Base-by-base conservation (phyloP, 2,888 invertebrate species). In the Lacanobia oleracea region DNA sequence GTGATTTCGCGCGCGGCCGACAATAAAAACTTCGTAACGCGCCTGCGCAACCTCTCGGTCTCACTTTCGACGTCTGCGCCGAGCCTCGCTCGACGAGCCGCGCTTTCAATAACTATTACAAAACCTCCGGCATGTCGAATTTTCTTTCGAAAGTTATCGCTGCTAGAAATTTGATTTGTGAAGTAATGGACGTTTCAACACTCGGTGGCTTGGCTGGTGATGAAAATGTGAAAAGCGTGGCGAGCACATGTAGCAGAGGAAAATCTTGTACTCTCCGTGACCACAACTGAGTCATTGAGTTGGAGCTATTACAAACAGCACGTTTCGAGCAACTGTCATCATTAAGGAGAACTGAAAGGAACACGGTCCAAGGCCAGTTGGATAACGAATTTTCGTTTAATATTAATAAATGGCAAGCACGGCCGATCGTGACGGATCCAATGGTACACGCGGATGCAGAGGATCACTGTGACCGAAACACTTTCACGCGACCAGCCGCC, bases 1-100 rank as follows among this genome's bases (percentile, higher is more conserved):
- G 94, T 94, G 95, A 96, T 95, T 95, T 96, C 96, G 95, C 95
- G 95, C 94, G 94, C 94, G 90, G 93, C 94, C 94, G 94, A 94
- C 95, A 94, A 94, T 95, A 95, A 96, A 95, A 96, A 95, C 95
- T 95, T 94, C 94, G 95, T 94, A 94, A 94, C 91, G 90, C 92
- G 94, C 90, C 94, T 95, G 95, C 95, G 96, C 96, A 95, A 95
- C 95, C 93, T 94, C 94, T 93, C 94, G 93, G 94, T 93, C 93
- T 94, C 92, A 94, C 95, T 95, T 94, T 95, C 95, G 94, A 94
- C 94, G 93, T 91, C 93, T 93, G 90, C 92, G 88, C 88, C 88
- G 91, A 91, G 89, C 89, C 91, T 89, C 91, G 90, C 89, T 89
- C 90, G 90, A 87, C 91, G 92, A 90, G 90, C 89, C 88, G 89